Conservation (phyloP, 2,113 vertebrate species). For the Mesitornis unicolor region DNA sequence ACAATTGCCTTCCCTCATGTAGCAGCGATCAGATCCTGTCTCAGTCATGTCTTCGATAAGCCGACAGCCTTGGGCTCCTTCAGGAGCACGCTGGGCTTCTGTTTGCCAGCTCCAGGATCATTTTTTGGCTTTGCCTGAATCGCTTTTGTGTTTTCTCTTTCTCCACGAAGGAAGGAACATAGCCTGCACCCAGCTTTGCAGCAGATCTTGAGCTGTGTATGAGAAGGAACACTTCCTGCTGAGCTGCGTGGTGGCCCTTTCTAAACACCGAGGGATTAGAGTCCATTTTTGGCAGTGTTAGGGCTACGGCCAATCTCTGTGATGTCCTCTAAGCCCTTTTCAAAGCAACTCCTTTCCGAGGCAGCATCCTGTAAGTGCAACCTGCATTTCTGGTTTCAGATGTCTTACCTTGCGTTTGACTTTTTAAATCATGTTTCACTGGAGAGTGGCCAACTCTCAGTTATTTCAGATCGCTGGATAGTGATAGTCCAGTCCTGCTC, state of each 20-base stretch:
- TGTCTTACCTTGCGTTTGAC: not conserved
- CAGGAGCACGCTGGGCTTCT: rapidly evolving
- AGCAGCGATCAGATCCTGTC: not conserved
- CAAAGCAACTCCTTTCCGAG: not conserved
- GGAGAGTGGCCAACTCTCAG: not conserved
- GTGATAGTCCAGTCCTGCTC: not conserved
- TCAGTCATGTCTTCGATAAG: not conserved
- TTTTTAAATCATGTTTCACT: not conserved
- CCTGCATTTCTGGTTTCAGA: not conserved
- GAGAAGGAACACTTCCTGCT: not conserved
- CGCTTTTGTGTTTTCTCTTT: not conserved
- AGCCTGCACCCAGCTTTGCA: not conserved
- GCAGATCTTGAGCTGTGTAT: not conserved
- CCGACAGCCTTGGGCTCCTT: not conserved
- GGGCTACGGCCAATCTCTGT: rapidly evolving
- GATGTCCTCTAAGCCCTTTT: not conserved
- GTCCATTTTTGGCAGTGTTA: not conserved
- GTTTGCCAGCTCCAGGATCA: not conserved
- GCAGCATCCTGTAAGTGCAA: not conserved
- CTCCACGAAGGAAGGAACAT: not conserved
- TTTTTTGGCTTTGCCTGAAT: not conserved
- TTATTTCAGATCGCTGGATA: not conserved
- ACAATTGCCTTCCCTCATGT: not conserved
- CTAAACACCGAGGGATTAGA: rapidly evolving
- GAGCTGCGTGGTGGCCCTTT: not conserved